Evolutionary conservation across 2,888 invertebrate species (phyloP), one percentile per base, ranked within the genome.

Genomic region (Mesorhabditis spiculigera): DNA sequence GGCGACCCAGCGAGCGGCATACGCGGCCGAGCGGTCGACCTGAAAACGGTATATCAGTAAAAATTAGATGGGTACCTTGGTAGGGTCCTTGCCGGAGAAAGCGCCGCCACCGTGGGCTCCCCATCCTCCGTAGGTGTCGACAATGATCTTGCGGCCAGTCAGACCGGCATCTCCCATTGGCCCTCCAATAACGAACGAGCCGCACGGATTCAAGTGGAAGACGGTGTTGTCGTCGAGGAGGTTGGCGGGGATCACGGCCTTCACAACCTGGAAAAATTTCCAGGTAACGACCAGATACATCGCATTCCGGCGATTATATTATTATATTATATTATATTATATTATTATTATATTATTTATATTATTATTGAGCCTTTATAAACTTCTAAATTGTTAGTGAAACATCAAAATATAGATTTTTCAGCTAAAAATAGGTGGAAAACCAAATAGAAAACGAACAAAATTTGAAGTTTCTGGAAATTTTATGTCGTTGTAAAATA

Each of bases 91-190:
- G 80, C 98, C 98, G 16, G 95, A 95, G 90, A 98, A 98, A 13
- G 98, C 98, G 79, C 98, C 98, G 81, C 98, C 98, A 65, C 98
- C 98, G 87, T 98, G 98, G 61, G 97, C 97, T 76, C 97, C 97
- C 97, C 97, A 97, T 3, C 98, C 98, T 71, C 98, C 98, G 87
- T 98, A 98, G 45, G 97, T 98, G 88, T 98, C 98, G 65, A 98
- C 97, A 85, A 98, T 98, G 85, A 98, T 98, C 89, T 98, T 98
- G 72, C 98, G 91, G 4, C 98, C 98, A 5, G 98, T 98, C 74
- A 86, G 78, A 63, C 82, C 83, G 50, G 83, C 78, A 63, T 78
- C 79, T 71, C 75, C 76, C 81, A 81, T 79, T 45, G 97, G 97
- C 75, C 97, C 97, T 75, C 97, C 97, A 86, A 96, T 93, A 79